Base-by-base conservation (phyloP, 37 sponge, comb jelly and placozoan species). In the Haliclona indistincta region DNA sequence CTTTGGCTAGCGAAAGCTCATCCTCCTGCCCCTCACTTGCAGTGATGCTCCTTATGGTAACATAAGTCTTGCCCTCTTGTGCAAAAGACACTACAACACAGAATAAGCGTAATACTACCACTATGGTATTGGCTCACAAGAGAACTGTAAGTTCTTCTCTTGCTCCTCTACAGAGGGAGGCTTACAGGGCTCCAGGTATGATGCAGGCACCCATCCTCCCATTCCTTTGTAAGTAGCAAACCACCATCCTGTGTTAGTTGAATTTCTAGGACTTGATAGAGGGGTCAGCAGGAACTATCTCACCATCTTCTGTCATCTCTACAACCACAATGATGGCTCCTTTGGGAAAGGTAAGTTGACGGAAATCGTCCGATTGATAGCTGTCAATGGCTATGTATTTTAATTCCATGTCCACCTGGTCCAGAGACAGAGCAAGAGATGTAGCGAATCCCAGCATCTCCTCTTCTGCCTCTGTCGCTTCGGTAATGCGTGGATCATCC, bases 251-350 rank as follows among this genome's bases (percentile, higher is more conserved):
- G 33, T 22, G 8, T 47, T 17, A 17, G 8, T 47, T 47, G 49
- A 8, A 47, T 47, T 13, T 17, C 49, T 47, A 17, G 8, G 13
- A 45, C n/a, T 64, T 19, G 5, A 33, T 25, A 54, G 36, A 28
- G 0, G 1, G n/a, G 19, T 42, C 25, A 25, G 7, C n/a, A 58
- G 25, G 13, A 47, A 58, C 28, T 20, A 3, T 19, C 70, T 65
- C 34, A 89, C 90, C 90, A 63, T 83, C 81, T 68, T 84, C 90
- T 36, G 70, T 73, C 38, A 74, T 84, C 13, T 83, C 83, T 3
- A 89, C 45, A 38, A 89, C 85, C 2, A 64, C 38, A 32, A 89
- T 20, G 17, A 53, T 33, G 8, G 56, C 72, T 23, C 80, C 90
- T 53, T 75, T 54, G n/a, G 56, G 55, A 53, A 89, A 75, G 38